Conservation (phyloP, 2,797 vertebrate genomes). For the Crenichthys baileyi region DNA sequence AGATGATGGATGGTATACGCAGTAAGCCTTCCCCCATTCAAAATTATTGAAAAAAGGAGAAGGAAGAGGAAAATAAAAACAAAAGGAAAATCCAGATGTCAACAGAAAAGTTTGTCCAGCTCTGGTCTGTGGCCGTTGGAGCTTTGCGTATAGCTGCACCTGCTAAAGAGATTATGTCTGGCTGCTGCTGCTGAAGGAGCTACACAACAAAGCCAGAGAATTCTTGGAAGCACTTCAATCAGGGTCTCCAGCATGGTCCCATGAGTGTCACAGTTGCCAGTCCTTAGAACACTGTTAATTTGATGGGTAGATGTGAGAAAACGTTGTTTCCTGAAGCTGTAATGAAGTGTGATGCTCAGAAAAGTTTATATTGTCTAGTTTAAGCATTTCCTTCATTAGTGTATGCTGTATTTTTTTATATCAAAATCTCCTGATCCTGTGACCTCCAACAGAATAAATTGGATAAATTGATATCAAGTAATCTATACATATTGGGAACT, state of each 20-base stretch:
- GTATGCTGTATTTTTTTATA: background rate
- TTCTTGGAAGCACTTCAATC: constrained; percentile 83
- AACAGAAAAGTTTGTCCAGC: constrained; percentile 84
- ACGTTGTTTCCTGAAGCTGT: constrained; percentile 24
- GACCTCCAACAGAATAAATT: background rate
- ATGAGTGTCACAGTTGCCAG: constrained; percentile 21
- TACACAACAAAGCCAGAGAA: constrained; percentile 76
- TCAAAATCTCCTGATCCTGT: background rate
- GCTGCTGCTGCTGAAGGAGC: constrained; percentile 56
- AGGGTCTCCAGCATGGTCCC: constrained; percentile 37
- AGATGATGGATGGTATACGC: constrained; percentile 61
- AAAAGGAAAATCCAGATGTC: constrained; percentile 85
- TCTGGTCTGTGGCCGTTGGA: constrained; percentile 81
- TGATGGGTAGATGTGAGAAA: constrained; percentile 46
- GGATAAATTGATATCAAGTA: too few species aligned
- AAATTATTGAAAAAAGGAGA: constrained; percentile 19
- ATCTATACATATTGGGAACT: too few species aligned
- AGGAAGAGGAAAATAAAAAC: constrained; percentile 60
- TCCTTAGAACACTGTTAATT: constrained; percentile 39
- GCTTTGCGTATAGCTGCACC: constrained; percentile 82
- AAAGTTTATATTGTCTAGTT: background rate
- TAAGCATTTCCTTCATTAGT: background rate
- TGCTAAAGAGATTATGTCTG: constrained; percentile 84
- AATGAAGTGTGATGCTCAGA: constrained; percentile 2
- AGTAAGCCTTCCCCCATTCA: constrained; percentile 76